phyloP scores from a whole-genome alignment of 2,113 vertebrate species.

The Cephalophus harveyi region DNA sequence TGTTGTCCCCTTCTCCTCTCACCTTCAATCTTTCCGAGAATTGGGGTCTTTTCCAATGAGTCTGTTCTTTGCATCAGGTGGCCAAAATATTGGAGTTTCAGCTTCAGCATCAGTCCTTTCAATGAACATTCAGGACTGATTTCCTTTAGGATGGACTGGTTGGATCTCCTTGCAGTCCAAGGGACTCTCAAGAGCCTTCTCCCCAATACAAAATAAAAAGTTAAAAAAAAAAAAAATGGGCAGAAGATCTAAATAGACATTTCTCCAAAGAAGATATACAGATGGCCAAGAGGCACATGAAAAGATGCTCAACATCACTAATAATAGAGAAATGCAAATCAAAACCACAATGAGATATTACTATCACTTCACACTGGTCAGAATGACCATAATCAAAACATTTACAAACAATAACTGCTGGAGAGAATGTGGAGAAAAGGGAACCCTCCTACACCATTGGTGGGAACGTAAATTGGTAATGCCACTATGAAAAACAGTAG shows the following conservation, averaged over 20 bases:
- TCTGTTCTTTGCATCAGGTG: neutral
- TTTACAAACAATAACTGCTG: neutral
- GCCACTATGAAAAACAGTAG: neutral
- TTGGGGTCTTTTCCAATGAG: neutral
- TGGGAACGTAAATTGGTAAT: neutral
- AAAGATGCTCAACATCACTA: neutral
- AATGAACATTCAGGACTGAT: neutral
- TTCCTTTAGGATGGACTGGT: neutral
- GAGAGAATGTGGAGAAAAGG: neutral
- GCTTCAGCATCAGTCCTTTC: neutral
- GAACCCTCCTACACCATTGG: neutral
- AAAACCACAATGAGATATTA: neutral
- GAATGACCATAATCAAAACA: neutral
- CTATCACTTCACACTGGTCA: neutral
- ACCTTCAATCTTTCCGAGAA: neutral
- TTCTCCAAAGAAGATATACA: neutral
- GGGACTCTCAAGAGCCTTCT: neutral
- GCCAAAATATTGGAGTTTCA: neutral
- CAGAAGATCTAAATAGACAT: neutral
- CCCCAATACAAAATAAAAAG: neutral
- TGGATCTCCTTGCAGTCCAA: neutral
- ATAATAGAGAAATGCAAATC: neutral
- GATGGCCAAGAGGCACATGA: neutral
- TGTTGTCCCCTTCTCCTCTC: neutral
- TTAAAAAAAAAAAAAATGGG: neutral